Evolutionary conservation across 2,113 vertebrate genomes (phyloP).

Genomic region (Takifugu bimaculatus): DNA sequence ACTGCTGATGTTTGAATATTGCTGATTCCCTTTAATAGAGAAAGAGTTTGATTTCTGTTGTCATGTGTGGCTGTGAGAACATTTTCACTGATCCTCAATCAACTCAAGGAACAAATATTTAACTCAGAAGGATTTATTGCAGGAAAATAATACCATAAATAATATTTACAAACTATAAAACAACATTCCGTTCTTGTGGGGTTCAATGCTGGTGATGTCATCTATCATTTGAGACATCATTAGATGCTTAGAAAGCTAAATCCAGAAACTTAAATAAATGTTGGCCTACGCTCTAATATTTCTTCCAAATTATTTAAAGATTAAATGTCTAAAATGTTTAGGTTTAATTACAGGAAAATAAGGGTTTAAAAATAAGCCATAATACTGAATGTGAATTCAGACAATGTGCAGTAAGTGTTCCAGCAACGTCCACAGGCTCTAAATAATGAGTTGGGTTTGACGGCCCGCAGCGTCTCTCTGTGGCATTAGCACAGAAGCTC

Average conservation of each 20-base stretch:
- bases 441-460: not conserved
- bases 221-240: slow-evolving; percentile 17
- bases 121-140: slow-evolving; percentile 85
- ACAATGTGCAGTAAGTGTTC: slow-evolving; percentile 3
- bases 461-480: not conserved
- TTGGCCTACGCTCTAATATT: slow-evolving; percentile 5
- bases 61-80: no score
- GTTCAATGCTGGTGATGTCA: slow-evolving; percentile 39
- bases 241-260: slow-evolving; percentile 15
- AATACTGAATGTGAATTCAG: not conserved
- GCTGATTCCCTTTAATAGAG: no score
- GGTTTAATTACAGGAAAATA: slow-evolving; percentile 6
- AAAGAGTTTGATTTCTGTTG: no score
- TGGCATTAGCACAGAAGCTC: not conserved
- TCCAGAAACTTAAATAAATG: slow-evolving; percentile 26
- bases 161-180: slow-evolving; percentile 90
- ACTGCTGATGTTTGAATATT: no score
- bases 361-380: slow-evolving; percentile 1
- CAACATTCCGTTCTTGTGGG: slow-evolving; percentile 59
- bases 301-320: not conserved
- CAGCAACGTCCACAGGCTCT: not conserved
- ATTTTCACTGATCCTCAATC: not conserved
- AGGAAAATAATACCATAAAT: slow-evolving; percentile 87
- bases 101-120: slow-evolving; percentile 5
- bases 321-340: not conserved